These are phyloP conservation scores for Aphelocoma californica DNA, from an alignment of 2,797 vertebrate species.

Conservation along the genomic window DNA sequence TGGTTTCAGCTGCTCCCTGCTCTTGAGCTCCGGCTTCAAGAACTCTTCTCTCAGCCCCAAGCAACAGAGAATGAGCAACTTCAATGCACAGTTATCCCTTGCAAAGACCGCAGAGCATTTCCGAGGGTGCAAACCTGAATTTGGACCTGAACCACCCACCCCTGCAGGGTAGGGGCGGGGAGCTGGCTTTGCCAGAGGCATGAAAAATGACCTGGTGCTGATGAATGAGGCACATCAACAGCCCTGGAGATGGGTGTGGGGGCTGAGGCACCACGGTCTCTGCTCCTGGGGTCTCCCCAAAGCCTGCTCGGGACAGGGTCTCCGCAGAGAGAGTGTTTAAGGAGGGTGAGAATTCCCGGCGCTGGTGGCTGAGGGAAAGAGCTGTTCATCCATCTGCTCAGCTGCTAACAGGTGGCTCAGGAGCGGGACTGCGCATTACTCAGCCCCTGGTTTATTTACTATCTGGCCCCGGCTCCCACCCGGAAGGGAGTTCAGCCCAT, in stretches of 20 bases:
- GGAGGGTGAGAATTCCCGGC: neutral
- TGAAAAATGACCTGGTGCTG: rapidly evolving
- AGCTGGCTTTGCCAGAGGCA: neutral
- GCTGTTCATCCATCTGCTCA: neutral
- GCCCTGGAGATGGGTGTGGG: neutral
- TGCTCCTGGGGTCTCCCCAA: neutral
- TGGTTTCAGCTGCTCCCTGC: neutral
- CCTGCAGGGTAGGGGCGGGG: rapidly evolving
- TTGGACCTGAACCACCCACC: neutral
- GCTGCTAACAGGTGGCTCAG: constrained; percentile 46
- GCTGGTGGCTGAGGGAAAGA: neutral
- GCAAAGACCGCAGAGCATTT: rapidly evolving
- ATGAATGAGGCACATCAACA: neutral
- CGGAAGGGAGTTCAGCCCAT: neutral
- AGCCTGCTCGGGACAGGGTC: neutral
- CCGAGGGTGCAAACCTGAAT: rapidly evolving
- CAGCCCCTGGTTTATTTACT: neutral
- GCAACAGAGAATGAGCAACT: neutral
- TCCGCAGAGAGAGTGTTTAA: rapidly evolving
- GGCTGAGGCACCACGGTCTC: neutral
- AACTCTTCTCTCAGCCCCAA: neutral
- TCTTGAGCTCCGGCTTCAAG: neutral
- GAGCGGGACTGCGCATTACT: neutral
- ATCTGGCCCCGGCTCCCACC: neutral
- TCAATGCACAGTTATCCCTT: rapidly evolving